Percentiles rank a stretch among this genome's conserved stretches.
Evolutionary conservation across 35 echinoderm and acorn worm genomes (phyloP).

Genomic region (Diadema setosum): DNA sequence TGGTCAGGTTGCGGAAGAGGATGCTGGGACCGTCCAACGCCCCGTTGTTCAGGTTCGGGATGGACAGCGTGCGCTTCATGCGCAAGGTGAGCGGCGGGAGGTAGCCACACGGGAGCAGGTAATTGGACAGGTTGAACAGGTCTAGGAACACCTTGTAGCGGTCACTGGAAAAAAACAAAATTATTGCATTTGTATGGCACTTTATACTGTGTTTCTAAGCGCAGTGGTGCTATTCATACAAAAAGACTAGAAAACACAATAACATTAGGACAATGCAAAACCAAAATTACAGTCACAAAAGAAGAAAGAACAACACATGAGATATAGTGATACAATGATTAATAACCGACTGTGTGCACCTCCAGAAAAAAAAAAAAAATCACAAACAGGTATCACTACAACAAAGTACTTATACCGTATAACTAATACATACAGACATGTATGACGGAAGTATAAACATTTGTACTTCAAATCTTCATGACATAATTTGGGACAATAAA

Average conservation of each 20-base stretch:
- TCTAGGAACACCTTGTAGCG: slow-evolving; percentile 96
- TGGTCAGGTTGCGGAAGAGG: neutral
- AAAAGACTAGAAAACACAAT: no score
- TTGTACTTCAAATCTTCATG: neutral
- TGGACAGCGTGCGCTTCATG: slow-evolving; percentile 66
- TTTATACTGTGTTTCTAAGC: no score
- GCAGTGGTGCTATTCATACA: no score
- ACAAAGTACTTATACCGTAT: neutral
- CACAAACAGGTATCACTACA: no score
- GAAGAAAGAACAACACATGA: no score
- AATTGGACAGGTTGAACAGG: slow-evolving; percentile 89
- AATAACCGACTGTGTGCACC: no score
- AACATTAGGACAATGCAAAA: no score
- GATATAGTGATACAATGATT: no score
- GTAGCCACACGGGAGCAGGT: slow-evolving; percentile 75
- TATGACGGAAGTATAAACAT: neutral
- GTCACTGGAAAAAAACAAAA: slow-evolving; percentile 62
- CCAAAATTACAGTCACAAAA: no score
- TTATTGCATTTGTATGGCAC: no score
- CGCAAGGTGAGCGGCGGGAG: slow-evolving; percentile 61
- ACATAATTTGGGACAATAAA: neutral
- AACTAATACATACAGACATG: neutral
- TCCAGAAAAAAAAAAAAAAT: no score
- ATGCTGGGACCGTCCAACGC: neutral
- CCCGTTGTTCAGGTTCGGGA: slow-evolving; percentile 21